A percentile compares a stretch with the other conserved stretches of the same genome.
Evolutionary conservation across 2,113 vertebrate genomes (phyloP).

Genomic region (Coptodon bakossiorum): DNA sequence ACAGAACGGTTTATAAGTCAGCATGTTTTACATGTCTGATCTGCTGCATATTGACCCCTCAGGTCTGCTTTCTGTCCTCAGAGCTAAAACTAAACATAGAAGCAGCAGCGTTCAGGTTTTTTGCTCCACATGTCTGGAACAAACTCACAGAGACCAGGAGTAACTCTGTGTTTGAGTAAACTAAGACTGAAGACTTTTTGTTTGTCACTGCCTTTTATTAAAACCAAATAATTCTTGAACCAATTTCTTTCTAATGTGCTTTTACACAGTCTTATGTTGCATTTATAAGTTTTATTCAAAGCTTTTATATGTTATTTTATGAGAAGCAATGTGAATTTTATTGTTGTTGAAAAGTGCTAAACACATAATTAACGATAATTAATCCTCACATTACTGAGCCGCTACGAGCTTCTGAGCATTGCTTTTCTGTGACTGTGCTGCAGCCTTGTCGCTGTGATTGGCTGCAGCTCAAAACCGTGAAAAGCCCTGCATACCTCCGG

Average conservation of each 20-base stretch:
- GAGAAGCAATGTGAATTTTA: background rate
- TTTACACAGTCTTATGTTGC: background rate
- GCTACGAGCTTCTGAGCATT: background rate
- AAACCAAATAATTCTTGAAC: background rate
- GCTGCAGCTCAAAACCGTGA: background rate
- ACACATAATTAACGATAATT: background rate
- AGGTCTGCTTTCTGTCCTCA: background rate
- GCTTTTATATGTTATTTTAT: background rate
- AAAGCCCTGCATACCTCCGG: fast-evolving
- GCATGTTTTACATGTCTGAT: background rate
- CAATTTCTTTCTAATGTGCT: background rate
- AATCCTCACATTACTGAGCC: background rate
- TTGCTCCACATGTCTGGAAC: background rate
- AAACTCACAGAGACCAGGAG: fast-evolving
- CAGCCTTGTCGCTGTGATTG: background rate
- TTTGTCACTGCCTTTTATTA: background rate
- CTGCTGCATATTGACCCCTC: background rate
- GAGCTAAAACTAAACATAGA: background rate
- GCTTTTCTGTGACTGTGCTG: background rate
- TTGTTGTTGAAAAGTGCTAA: background rate
- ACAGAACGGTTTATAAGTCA: background rate
- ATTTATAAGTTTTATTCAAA: background rate
- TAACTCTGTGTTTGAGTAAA: background rate
- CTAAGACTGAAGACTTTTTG: background rate
- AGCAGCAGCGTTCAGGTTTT: background rate